A percentile compares a stretch with the other conserved stretches of the same genome.
Conservation (phyloP, 2,888 invertebrate genomes). For the Ypsolopha sequella region DNA sequence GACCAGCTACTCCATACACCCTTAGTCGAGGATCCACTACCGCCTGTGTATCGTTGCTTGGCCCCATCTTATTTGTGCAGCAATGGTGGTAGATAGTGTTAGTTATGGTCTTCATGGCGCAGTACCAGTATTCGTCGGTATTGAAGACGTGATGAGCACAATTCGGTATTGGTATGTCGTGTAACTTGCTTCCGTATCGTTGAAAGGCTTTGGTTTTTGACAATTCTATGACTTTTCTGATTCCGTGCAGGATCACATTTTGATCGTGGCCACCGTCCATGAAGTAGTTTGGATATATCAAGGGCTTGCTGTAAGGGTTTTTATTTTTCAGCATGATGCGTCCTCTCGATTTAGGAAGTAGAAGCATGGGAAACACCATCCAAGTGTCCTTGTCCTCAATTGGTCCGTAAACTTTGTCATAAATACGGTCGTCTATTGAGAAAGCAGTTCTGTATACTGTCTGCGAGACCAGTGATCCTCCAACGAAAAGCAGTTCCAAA, state of each 20-base stretch:
- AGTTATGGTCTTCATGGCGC: conserved; percentile 67
- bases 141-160: conserved; percentile 64
- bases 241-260: conserved; percentile 53
- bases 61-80: conserved; percentile 69
- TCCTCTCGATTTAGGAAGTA: conserved; percentile 75
- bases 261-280: conserved; percentile 67
- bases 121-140: conserved; percentile 78
- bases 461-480: conserved; percentile 56
- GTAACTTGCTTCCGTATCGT: conserved; percentile 60
- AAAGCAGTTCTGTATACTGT: conserved; percentile 36
- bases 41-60: conserved; percentile 47
- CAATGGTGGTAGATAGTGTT: conserved; percentile 69
- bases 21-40: conserved; percentile 64
- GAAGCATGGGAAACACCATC: conserved; percentile 71
- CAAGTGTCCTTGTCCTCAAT: conserved; percentile 57
- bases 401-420: conserved; percentile 45
- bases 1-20: conserved; percentile 56
- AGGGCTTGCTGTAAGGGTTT: conserved; percentile 76
- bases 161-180: conserved; percentile 64
- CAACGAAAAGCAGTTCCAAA: conserved; percentile 68
- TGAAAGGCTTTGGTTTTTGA: conserved; percentile 65
- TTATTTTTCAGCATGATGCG: conserved; percentile 69
- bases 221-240: conserved; percentile 47
- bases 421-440: conserved; percentile 43
- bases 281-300: conserved; percentile 77